Base-by-base conservation (phyloP, 2,113 vertebrate genomes). In the Pelobates fuscus region DNA sequence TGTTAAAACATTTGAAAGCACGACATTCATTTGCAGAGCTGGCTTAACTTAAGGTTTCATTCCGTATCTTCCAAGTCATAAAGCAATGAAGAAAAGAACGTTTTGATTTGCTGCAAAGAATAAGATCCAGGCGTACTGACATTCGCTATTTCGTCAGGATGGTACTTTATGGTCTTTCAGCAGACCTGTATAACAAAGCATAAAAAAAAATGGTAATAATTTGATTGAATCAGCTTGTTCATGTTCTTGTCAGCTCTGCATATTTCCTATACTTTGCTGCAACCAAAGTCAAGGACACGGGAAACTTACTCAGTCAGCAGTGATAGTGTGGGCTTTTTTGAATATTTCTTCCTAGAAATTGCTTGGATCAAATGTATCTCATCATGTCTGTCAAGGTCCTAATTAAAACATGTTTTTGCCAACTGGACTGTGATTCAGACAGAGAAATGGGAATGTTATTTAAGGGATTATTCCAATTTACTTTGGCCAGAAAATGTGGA, bases 181-280 rank as follows among this genome's bases (percentile, higher is more conserved):
- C 72, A 46, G 26, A 46, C 30, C 61, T 26, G 52, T 58, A 59
- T 43, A 49, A 52, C 54, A 29, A 62, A 67, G 52, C 59, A 67
- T 44, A 49, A 67, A 69, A 58, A 59, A 59, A 37, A 73, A 64
- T 54, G 58, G 62, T 57, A 29, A 46, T 59, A 59, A 75, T 55
- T 46, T 59, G 14, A 59, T 67, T 75, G 72, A 74, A 67, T 59
- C 72, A 75, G 63, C 72, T 75, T 58, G 20, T 60, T 59, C 63
- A 75, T 8, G 27, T 72, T 72, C 44, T 72, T 18, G 27, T 55
- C 46, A 64, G 44, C 26, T 32, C 60, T 73, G 70, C 70, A 63
- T 55, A 73, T 73, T 73, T 41, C 46, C 14, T 25, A 10, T 66
- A 73, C 62, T 52, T 58, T 23, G 58, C 24, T 59, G 54, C 32